Percentiles rank a stretch among this genome's conserved stretches.
Conservation (phyloP, 2,797 vertebrate genomes). For the Ambastaia sidthimunki region DNA sequence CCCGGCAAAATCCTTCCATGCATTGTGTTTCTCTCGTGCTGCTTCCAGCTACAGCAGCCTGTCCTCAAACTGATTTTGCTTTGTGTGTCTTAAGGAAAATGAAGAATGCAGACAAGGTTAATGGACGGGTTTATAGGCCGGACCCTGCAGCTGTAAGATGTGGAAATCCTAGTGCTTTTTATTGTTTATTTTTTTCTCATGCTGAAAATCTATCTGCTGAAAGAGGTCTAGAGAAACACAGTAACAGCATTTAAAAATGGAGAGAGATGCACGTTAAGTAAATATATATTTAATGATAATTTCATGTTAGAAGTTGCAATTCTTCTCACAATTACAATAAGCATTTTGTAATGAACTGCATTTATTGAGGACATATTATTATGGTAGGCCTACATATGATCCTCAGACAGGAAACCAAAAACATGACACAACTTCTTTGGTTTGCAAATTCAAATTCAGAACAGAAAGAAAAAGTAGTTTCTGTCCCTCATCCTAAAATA, state of each 20-base stretch:
- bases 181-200: neutral
- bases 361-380: neutral
- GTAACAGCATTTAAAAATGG: neutral
- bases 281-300: neutral
- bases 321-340: neutral
- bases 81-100: conserved; percentile 1
- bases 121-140: conserved; percentile 8
- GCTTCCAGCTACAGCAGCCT: neutral
- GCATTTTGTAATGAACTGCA: neutral
- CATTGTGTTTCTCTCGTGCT: neutral
- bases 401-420: neutral
- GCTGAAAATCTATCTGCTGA: neutral
- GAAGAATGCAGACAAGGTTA: conserved; percentile 21
- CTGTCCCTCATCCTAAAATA: neutral
- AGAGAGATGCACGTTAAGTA: neutral
- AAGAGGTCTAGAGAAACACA: neutral
- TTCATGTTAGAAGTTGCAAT: neutral
- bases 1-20: neutral
- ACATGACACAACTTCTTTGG: neutral
- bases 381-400: neutral
- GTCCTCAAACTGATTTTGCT: conserved; percentile 12
- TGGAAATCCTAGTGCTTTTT: neutral
- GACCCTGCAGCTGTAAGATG: neutral
- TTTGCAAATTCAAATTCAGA: neutral
- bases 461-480: neutral